Conservation (phyloP, 2,888 invertebrate species). For the Rhynchonema sp. region DNA sequence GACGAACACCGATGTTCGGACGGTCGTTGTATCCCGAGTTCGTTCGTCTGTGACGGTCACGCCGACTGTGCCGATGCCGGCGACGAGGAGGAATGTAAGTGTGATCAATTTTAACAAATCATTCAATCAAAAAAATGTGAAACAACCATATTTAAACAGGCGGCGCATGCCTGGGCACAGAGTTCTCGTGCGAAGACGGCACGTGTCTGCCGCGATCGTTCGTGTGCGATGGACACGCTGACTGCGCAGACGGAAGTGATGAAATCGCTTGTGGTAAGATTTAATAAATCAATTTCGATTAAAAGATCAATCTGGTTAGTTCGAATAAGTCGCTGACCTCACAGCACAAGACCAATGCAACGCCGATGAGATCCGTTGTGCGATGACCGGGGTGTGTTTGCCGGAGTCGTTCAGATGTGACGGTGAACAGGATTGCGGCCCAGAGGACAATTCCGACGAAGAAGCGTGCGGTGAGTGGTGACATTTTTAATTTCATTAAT, state of each 20-base stretch:
- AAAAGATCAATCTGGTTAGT: background rate
- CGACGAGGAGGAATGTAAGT: constrained; percentile 6
- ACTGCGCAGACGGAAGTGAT: constrained; percentile 7
- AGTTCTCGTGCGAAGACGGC: constrained; percentile 3
- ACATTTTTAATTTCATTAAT: too few species aligned
- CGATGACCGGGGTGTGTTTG: background rate
- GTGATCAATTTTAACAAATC: background rate
- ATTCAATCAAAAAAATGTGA: too few species aligned
- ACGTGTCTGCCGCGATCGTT: constrained; percentile 1
- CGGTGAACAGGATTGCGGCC: background rate
- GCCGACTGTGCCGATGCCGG: constrained; percentile 6
- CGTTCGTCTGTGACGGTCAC: constrained; percentile 2
- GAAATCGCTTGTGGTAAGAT: constrained; percentile 6
- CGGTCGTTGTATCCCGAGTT: background rate
- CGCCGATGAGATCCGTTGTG: background rate
- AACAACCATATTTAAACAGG: too few species aligned
- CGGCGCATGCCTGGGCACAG: background rate
- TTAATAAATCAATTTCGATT: background rate
- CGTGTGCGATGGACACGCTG: constrained; percentile 5
- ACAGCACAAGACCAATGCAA: background rate
- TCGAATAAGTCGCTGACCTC: too few species aligned
- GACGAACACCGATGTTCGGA: constrained; percentile 3
- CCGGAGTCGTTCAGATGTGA: background rate
- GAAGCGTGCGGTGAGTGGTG: background rate
- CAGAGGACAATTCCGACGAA: background rate